These are phyloP conservation scores for Eurytoma californica DNA, from an alignment of 2,888 invertebrate species.

Conservation along the genomic window DNA sequence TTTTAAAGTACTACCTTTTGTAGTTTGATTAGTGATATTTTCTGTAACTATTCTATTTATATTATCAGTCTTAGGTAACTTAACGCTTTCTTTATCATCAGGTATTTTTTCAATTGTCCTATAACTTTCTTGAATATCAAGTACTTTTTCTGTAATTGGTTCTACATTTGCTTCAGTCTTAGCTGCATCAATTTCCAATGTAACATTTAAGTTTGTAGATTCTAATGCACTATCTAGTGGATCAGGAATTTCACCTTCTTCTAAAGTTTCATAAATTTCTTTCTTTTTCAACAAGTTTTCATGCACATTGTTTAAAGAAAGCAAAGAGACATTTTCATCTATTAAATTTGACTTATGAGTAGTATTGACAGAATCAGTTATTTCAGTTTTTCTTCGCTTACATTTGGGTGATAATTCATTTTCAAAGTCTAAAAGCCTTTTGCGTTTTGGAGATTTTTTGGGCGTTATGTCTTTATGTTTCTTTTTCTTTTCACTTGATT, in stretches of 20 bases:
- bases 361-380: not conserved
- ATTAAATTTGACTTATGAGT: not conserved
- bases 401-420: slow-evolving; percentile 10
- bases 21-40: not conserved
- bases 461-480: slow-evolving; percentile 8
- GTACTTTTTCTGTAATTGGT: not conserved
- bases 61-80: not conserved
- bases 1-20: not conserved
- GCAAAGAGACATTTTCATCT: not conserved
- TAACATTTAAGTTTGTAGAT: not conserved
- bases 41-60: not conserved
- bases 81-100: slow-evolving; percentile 9
- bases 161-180: slow-evolving; percentile 5
- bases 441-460: slow-evolving; percentile 31
- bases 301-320: not conserved
- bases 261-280: slow-evolving; percentile 25
- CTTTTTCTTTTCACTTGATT: not conserved
- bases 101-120: not conserved
- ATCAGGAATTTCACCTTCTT: slow-evolving; percentile 60
- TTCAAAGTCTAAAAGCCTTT: slow-evolving; percentile 24
- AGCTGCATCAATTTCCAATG: not conserved
- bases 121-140: not conserved
- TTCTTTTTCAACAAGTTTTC: not conserved
- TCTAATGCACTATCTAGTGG: slow-evolving; percentile 5
- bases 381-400: slow-evolving; percentile 27